phyloP scores from a whole-genome alignment of 2,113 vertebrate genomes.

The Pangasianodon hypophthalmus region DNA sequence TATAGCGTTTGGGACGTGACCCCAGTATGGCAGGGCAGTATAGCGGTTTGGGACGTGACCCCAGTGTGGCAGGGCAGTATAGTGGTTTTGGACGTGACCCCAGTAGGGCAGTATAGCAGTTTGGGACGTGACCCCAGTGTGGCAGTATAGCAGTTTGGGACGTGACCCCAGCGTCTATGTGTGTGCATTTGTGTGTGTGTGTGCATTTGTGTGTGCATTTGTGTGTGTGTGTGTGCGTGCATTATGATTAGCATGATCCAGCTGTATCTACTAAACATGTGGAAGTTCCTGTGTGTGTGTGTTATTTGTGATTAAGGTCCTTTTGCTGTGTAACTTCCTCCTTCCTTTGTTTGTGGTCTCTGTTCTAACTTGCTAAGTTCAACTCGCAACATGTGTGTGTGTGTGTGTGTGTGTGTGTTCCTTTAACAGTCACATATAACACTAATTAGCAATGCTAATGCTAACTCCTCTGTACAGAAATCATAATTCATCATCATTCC shows the following conservation, averaged over 20 bases:
- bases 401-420: not conserved
- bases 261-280: not conserved
- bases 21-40: not conserved
- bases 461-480: not conserved
- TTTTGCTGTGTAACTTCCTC: not conserved
- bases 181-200: not conserved
- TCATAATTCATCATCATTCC: not conserved
- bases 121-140: not conserved
- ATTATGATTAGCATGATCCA: not conserved
- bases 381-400: not conserved
- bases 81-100: not conserved
- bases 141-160: not conserved
- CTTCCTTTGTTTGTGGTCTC: conserved; percentile 1
- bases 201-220: not conserved
- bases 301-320: not conserved
- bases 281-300: conserved; percentile 3
- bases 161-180: not conserved
- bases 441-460: not conserved
- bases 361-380: not conserved
- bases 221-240: not conserved
- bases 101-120: not conserved
- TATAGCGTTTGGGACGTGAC: not conserved
- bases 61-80: too few relatives aligned
- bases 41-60: not conserved
- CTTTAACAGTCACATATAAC: not conserved